Evolutionary conservation across 2,888 invertebrate species (phyloP), one percentile per base, ranked within the genome.

Genomic region (Pycnomerus fuliginosus): DNA sequence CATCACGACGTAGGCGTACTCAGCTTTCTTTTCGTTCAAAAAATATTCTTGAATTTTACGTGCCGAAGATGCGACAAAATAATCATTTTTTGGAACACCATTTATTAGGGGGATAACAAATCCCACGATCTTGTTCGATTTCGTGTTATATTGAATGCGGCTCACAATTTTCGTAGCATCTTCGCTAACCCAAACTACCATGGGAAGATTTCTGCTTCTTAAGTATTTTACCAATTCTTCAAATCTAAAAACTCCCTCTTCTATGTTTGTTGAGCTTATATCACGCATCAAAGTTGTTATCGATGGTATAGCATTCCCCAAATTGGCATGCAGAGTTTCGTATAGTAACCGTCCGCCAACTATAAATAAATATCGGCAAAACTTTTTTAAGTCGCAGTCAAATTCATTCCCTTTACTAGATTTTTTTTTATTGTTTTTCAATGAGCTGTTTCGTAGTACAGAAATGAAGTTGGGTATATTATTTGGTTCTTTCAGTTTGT

Each of bases 11-110:
- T n/a, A n/a, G n/a, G n/a, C n/a, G n/a, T 42, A 44, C 7, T 29
- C 37, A 1, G 41, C 17, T 15, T 42, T 35, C 12, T 25, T 10
- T 8, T 13, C 30, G 10, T 36, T 14, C 7, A 23, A 3, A 16
- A 49, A 34, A 30, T 46, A 42, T 13, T 38, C 25, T 17, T 34
- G 32, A 11, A 44, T 48, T 25, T 33, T 34, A 5, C 30, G 3
- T 3, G 30, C 30, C 7, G 30, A 30, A 5, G 7, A 12, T 4
- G 30, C 30, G 4, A 30, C 14, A 14, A 12, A 30, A 13, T 3
- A 3, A 11, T 30, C 14, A 30, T 7, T 30, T 4, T 30, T 12
- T 12, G 14, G 14, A 3, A 13, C 3, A 4, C 30, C 30, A 30
- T 30, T 13, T 7, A 10, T 16, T 3, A 13, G 3, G 10, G 30